Base-by-base conservation (phyloP, 2,797 vertebrate species). In the Tokudaia tokunoshimensis region DNA sequence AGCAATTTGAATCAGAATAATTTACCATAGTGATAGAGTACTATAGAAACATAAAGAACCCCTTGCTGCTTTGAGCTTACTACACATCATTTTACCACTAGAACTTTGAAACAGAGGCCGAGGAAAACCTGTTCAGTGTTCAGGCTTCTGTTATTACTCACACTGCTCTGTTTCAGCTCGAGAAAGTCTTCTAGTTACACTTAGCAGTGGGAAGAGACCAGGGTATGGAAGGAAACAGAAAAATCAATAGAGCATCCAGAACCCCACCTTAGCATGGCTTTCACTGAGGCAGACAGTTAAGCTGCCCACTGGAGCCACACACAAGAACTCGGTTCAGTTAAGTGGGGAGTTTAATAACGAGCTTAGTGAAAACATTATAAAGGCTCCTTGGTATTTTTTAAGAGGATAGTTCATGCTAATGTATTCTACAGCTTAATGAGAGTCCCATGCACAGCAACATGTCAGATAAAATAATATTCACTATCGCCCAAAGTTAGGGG, bases 31-130 rank as follows among this genome's bases (percentile, higher is more conserved):
- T 76, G 2, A 55, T 80, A 26, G 57, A 41, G 41, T 41, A 50
- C 61, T 67, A 83, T 2, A 76, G 0, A 65, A 90, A 47, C 57
- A 91, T 55, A 63, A 94, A 10, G 47, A 92, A 65, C 37, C 15
- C 20, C 79, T 67, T 92, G 85, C 15, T 91, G 31, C 82, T 81
- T 89, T 88, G 50, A 84, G 13, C 8, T 84, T 81, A 72, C 70
- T 22, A 3, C 2, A 15, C 3, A 67, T 34, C 29, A n/a, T 86
- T 78, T 87, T 88, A 29, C 37, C 14, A 15, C 12, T 41, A 14
- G 12, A 83, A 67, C 37, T 84, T 76, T 24, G 22, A 86, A 65
- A 94, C 31, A 47, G 26, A 91, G 24, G 1, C 1, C 11, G 8
- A 50, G 31, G n/a, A 24, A n/a, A 88, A 52, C 6, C 52, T 61